Evolutionary conservation across 1,140 invertebrate species (phyloP), one percentile per base, ranked within the genome.

Genomic region (Drosophila pachea): DNA sequence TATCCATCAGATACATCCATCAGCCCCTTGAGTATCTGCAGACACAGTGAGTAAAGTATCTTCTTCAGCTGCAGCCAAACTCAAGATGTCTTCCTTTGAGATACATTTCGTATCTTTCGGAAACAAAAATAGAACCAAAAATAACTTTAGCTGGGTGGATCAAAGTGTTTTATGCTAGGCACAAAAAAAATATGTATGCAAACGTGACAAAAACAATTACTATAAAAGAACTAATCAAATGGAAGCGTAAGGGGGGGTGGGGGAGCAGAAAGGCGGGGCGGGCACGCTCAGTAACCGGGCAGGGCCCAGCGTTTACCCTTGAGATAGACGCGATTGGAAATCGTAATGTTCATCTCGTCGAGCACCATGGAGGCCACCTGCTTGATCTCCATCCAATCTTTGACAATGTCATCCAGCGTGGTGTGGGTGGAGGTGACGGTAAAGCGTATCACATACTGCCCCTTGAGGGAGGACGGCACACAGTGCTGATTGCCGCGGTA

Each of bases 341-440:
- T 89, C 8, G 89, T 90, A 8, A 92, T 90, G 58, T 93, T 92
- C 29, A 91, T 90, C 71, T 92, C 91, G 68, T 92, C 91, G 32
- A 95, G 89, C 43, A 98, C 93, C 60, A 94, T 93, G 1, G 91
- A 92, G 1, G 97, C 94, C 32, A 95, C 95, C 0, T 90, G 91
- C 78, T 94, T 93, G 50, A 99, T 98, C 86, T 98, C 94, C 35
- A 92, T 93, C 97, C 97, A 99, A 84, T 98, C 97, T 74, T 93
- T 93, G 11, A 95, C 88, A 16, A 99, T 97, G 88, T 99, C 97
- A 43, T 95, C 94, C 12, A 94, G 93, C 0, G 96, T 98, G 0
- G 97, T 99, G 76, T 92, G 93, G 40, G 95, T 93, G 7, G 97
- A 98, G 4, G 98, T 99, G 11, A 99, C 94, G 1, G 97, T 97